Base-by-base conservation (phyloP, 2,113 vertebrate species). In the Aegithalos caudatus region DNA sequence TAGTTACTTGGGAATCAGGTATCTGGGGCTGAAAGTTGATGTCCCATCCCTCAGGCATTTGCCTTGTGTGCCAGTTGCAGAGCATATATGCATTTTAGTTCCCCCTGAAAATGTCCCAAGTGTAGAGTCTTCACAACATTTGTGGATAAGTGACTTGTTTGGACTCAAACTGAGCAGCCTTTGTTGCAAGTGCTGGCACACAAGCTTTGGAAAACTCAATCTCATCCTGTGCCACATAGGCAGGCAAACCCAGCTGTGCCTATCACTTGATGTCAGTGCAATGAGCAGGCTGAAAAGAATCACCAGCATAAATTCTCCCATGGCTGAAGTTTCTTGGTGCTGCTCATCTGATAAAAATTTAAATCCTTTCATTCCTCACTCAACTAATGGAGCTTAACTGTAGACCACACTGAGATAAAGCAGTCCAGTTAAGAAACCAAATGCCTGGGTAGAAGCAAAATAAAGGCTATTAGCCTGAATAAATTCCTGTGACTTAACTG, bases 231-330 rank as follows among this genome's bases (percentile, higher is more conserved):
- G 57, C 37, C 31, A 29, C 31, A 44, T 5, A 44, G 38, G 67
- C 37, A 45, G 25, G 29, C 33, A 44, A 57, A 62, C 5, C 18
- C 27, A 47, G 20, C 69, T 1, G 0, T 83, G 29, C 65, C 61
- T 38, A 1, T 71, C 35, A 5, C 38, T 71, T 0, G 0, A 7
- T 42, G 2, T 7, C 24, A 85, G 29, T 16, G 21, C 2, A 0
- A 17, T 37, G 22, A 83, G 12, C 15, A n/a, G 50, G 45, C 45
- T 61, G n/a, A 13, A 29, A 12, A 56, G 12, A 44, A 60, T 38
- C 6, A 6, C 23, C 35, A 64, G 9, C 10, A 4, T 28, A 58
- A 60, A 6, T 67, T 77, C 27, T 40, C 7, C 33, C 20, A 4
- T 24, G 8, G 7, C 56, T 42, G 40, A 80, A 35, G 31, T 18